These are phyloP conservation scores for Brachylomia viminalis DNA, from an alignment of 2,888 invertebrate genomes.

Conservation along the genomic window DNA sequence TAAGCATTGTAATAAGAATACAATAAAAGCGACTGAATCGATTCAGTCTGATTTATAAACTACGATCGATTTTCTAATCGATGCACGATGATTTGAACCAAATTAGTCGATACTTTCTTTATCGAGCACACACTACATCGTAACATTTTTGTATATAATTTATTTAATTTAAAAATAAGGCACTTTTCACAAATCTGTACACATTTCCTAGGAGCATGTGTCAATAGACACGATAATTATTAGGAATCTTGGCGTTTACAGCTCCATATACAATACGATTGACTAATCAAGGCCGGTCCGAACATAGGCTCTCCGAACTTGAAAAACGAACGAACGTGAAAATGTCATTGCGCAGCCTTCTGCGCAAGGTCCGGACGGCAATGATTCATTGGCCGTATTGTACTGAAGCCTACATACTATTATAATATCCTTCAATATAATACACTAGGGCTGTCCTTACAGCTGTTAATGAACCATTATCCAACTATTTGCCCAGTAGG, in stretches of 20 bases:
- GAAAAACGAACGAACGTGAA: no score
- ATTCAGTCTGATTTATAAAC: not conserved
- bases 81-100: not conserved
- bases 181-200: slow-evolving; percentile 44
- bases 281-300: not conserved
- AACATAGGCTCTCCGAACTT: not conserved
- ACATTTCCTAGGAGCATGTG: slow-evolving; percentile 56
- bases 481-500: not conserved
- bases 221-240: slow-evolving; percentile 10
- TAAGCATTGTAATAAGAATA: slow-evolving; percentile 12
- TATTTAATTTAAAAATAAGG: slow-evolving; percentile 36
- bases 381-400: not conserved
- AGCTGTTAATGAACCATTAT: not conserved
- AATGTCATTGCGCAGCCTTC: not conserved
- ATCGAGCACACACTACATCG: not conserved
- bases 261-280: not conserved
- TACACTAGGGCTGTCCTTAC: not conserved
- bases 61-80: not conserved
- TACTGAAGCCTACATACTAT: slow-evolving; percentile 9
- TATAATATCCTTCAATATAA: slow-evolving; percentile 6
- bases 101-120: not conserved
- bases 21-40: slow-evolving; percentile 3
- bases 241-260: slow-evolving; percentile 16
- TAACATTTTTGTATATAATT: slow-evolving; percentile 8
- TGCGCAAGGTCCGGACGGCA: not conserved